phyloP scores from a whole-genome alignment of 2,113 vertebrate genomes.

The Silurus meridionalis region DNA sequence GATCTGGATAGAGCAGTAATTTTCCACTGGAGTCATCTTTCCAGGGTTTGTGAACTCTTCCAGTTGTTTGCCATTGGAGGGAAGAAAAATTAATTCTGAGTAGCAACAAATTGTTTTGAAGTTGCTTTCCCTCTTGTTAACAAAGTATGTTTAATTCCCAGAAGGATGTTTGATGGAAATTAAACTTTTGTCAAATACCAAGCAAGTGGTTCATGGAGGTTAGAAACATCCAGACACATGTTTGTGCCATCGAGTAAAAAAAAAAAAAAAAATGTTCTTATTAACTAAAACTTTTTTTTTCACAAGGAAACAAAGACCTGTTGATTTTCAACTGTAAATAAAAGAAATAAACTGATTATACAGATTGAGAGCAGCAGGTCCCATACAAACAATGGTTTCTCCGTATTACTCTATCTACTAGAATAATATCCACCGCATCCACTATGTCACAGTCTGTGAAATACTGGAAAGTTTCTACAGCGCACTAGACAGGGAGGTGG shows the following conservation, averaged over 20 bases:
- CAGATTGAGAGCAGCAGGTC: not conserved
- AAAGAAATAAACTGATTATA: not conserved
- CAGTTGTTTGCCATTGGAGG: slow-evolving; percentile 19
- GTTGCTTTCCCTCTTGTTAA: slow-evolving; percentile 66
- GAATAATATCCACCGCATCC: slow-evolving; percentile 18
- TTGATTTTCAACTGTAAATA: slow-evolving; percentile 4
- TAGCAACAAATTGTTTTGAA: slow-evolving; percentile 39
- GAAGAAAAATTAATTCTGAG: slow-evolving; percentile 35
- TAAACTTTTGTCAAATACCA: slow-evolving; percentile 35
- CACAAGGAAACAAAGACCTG: not conserved
- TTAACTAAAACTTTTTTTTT: not conserved
- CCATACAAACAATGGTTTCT: slow-evolving; percentile 24
- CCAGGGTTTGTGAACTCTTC: slow-evolving; percentile 21
- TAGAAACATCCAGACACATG: not conserved
- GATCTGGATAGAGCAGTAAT: slow-evolving; percentile 7
- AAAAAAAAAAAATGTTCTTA: not conserved
- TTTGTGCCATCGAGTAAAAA: not conserved
- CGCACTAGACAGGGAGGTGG: slow-evolving; percentile 18
- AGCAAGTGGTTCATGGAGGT: not conserved
- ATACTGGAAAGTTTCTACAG: slow-evolving; percentile 35
- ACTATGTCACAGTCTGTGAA: slow-evolving; percentile 32
- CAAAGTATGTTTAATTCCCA: slow-evolving; percentile 64
- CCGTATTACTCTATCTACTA: slow-evolving; percentile 19
- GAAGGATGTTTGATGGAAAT: slow-evolving; percentile 53
- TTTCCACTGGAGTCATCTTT: slow-evolving; percentile 15